Evolutionary conservation across 2,797 vertebrate species (phyloP), one percentile per base, ranked within the genome.

Genomic region (Pygocentrus nattereri): DNA sequence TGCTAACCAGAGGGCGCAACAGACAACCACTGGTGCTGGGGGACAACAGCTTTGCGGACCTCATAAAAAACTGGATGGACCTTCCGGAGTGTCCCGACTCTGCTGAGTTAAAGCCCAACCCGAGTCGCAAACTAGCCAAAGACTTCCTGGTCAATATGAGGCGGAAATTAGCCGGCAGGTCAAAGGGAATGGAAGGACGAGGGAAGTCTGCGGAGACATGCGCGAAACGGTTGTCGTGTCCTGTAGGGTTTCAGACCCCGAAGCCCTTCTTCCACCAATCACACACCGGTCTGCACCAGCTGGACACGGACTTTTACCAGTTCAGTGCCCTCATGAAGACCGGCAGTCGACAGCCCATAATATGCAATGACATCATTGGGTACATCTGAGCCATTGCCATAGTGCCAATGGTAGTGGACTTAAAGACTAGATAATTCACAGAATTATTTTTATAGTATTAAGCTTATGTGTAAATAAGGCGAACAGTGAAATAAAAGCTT

Each of bases 31-130:
- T 99, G 76, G 96, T 99, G 80, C 89, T 99, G 44, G 98, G 98
- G 0, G 98, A 99, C 93, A 99, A 99, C 90, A 98, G 97, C 88
- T 99, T 99, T 61, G 98, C 98, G 0, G 98, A 99, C 88, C 92
- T 99, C 47, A 97, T 99, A 76, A 96, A 98, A 91, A 98, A 99
- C 88, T 99, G 98, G 98, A 99, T 99, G 98, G 98, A 99, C 90
- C 92, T 99, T 72, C 97, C 98, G 0, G 97, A 99, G 74, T 94
- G 92, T 5, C 90, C 96, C 0, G 97, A 99, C 54, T 90, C 93
- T 5, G 86, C 89, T 0, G 85, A 90, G 59, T 87, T 93, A 13
- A 93, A 90, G 84, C 90, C 92, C 0, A 92, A 87, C 0, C 82
- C 87, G 18, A 93, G 95, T 3, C 95, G 96, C 4, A 93, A 95